Percentiles rank a stretch among this genome's conserved stretches.
These are phyloP conservation scores for Helicoverpa assulta DNA, from an alignment of 2,888 invertebrate genomes.

Conservation along the genomic window DNA sequence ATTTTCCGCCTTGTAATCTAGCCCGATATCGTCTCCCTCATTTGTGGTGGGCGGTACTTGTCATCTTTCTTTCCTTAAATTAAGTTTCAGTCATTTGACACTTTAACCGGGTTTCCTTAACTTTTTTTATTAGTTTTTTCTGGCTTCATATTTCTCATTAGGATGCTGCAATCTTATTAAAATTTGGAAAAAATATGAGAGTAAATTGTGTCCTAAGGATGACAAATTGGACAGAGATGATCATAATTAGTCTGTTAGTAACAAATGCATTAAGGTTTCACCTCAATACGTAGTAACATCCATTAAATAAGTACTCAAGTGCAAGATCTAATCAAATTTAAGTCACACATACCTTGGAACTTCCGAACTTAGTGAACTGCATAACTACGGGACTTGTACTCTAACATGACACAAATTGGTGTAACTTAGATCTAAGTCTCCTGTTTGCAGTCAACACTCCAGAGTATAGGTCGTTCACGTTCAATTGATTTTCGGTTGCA, in stretches of 20 bases:
- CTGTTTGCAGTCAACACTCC: background rate
- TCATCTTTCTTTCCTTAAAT: conserved; percentile 45
- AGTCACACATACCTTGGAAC: background rate
- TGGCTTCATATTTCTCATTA: background rate
- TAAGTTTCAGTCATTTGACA: conserved; percentile 44
- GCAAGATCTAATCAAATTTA: background rate
- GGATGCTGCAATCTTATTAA: background rate
- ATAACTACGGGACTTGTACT: background rate
- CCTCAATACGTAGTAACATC: too few relatives aligned
- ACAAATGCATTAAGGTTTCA: too few relatives aligned
- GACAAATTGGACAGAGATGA: background rate
- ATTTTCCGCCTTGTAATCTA: conserved; percentile 32
- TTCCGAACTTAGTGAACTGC: background rate
- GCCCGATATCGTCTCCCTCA: conserved; percentile 7
- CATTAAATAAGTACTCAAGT: background rate
- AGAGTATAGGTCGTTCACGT: background rate
- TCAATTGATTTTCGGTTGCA: background rate
- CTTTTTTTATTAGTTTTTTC: conserved; percentile 3
- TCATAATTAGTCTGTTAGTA: too few relatives aligned
- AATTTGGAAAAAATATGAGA: background rate
- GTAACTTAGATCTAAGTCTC: conserved; percentile 2
- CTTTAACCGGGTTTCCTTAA: conserved; percentile 13
- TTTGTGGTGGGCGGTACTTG: conserved; percentile 23
- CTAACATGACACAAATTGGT: background rate
- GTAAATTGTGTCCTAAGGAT: background rate